Evolutionary conservation across 2,113 vertebrate species (phyloP).

Genomic region (Gallinago jamesoni): DNA sequence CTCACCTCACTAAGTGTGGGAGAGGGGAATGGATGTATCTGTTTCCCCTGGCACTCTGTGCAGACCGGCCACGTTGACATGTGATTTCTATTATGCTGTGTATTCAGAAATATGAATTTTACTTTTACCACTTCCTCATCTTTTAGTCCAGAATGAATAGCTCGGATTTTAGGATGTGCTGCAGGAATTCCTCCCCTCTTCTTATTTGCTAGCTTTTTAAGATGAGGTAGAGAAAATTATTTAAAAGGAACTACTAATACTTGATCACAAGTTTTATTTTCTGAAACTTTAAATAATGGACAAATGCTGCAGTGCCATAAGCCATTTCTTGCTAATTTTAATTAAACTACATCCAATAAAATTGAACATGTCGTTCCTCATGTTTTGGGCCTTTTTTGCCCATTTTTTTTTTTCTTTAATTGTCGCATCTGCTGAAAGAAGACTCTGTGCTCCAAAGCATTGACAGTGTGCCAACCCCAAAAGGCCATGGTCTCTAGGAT

Average conservation of each 20-base stretch:
- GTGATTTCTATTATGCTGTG: not conserved
- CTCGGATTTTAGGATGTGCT: not conserved
- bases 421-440: not conserved
- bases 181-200: not conserved
- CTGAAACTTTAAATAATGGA: not conserved
- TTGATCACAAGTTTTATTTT: not conserved
- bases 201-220: not conserved
- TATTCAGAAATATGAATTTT: not conserved
- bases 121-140: not conserved
- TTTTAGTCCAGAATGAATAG: not conserved
- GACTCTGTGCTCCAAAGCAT: not conserved
- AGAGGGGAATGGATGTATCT: not conserved
- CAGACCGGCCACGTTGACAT: not conserved
- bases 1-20: not conserved
- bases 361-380: not conserved
- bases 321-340: not conserved
- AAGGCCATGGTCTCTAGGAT: not conserved
- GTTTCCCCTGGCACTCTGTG: not conserved
- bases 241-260: not conserved
- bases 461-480: not conserved
- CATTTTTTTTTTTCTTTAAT: not conserved
- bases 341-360: not conserved
- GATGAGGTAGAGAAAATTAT: not conserved
- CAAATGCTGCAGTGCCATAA: not conserved
- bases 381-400: rapidly evolving